Base-by-base conservation (phyloP, 2,888 invertebrate genomes). In the Tenodera sinensis region DNA sequence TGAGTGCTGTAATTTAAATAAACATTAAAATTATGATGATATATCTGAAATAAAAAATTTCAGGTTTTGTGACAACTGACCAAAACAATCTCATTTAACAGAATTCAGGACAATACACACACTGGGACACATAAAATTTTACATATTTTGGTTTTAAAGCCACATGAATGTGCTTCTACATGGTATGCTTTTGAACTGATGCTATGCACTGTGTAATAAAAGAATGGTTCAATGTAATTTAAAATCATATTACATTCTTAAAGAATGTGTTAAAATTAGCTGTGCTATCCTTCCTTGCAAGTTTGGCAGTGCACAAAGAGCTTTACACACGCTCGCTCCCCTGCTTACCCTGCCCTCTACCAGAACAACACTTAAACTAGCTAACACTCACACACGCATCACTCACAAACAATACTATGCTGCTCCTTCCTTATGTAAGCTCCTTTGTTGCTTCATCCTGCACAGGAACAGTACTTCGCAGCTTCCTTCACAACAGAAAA, bases 251-350 rank as follows among this genome's bases (percentile, higher is more conserved):
- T 71, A 71, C 25, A 6, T 71, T 71, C 20, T 25, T 20, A 1
- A 71, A 71, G 4, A 71, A 20, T 54, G 14, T 15, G 4, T 20
- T 15, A 71, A 71, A 71, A 15, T 25, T 20, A 71, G 54, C 2
- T 71, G 4, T 71, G 54, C 20, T 20, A 71, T 71, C 54, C 54
- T 71, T 71, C 54, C 54, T 71, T 71, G 54, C 54, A 71, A 71
- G 20, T 84, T 84, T 84, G 28, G 34, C 87, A 87, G 82, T 82
- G 87, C 82, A 81, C 87, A 87, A 81, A 28, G 87, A 28, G 81
- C 82, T 82, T 87, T 87, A 87, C 87, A 71, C 85, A 86, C 71
- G 85, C 85, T 47, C 85, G 83, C 83, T 28, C 84, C 25, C 54
- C 47, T 86, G 42, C 85, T 47, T 47, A 14, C 71, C 27, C 85